phyloP scores from a whole-genome alignment of 2,888 invertebrate species.

The Tribolium freemani region DNA sequence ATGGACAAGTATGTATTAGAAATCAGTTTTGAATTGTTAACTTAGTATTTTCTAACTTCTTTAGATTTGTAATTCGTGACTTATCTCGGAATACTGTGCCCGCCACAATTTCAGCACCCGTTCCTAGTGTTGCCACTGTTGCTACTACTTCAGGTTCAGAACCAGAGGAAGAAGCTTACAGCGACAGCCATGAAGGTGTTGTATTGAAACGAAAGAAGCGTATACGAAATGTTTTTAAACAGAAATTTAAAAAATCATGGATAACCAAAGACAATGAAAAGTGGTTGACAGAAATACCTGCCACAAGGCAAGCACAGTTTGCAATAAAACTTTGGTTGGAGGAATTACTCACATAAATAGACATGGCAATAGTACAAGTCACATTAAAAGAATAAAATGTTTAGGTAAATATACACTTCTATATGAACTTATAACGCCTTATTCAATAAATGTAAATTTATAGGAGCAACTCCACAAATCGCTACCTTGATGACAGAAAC shows the following conservation, averaged over 20 bases:
- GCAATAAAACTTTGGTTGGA: not conserved
- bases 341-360: constrained; percentile 5
- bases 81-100: no score
- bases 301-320: not conserved
- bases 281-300: not conserved
- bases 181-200: not conserved
- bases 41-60: no score
- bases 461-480: not conserved
- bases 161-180: not conserved
- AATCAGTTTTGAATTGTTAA: no score
- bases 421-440: no score
- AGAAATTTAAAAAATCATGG: constrained; percentile 3
- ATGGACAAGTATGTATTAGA: no score
- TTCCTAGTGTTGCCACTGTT: no score
- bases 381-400: not conserved
- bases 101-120: no score
- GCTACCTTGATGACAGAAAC: not conserved
- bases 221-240: not conserved
- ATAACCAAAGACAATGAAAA: not conserved
- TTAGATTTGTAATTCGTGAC: no score
- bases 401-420: no score
- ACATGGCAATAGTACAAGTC: not conserved
- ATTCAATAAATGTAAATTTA: no score
- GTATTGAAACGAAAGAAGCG: not conserved
- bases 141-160: no score